phyloP scores from a whole-genome alignment of 2,797 vertebrate genomes.

The Eidolon dupreanum region DNA sequence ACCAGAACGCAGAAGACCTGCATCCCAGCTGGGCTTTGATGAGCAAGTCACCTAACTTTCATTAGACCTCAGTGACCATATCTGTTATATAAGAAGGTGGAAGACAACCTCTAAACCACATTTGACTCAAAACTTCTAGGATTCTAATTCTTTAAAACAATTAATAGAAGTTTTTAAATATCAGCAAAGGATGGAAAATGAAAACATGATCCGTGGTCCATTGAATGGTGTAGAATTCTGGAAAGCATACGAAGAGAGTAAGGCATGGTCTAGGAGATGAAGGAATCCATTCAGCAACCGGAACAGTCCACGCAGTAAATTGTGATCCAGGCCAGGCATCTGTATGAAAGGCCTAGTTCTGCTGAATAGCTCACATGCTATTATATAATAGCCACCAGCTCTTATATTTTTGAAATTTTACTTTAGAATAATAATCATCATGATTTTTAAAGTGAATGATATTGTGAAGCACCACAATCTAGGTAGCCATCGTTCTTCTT shows the following conservation, averaged over 20 bases:
- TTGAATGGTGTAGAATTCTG: neutral
- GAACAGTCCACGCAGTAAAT: no score
- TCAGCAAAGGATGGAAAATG: neutral
- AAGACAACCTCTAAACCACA: neutral
- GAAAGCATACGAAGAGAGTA: neutral
- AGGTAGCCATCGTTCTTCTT: neutral
- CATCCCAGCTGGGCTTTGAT: conserved; percentile 3
- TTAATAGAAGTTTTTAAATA: neutral
- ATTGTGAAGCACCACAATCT: neutral
- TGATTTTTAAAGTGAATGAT: neutral
- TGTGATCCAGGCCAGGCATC: neutral
- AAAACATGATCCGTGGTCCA: neutral
- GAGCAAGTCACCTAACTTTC: conserved; percentile 70
- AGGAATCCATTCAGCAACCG: neutral
- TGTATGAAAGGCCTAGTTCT: neutral
- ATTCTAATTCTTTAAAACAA: neutral
- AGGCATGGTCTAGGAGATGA: neutral
- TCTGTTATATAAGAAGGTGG: neutral
- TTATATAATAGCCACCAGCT: neutral
- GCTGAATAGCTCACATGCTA: no score
- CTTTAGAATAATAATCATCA: neutral
- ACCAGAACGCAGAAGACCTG: conserved; percentile 21
- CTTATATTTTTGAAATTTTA: neutral
- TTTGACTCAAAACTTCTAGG: neutral
- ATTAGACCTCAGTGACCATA: neutral